A percentile compares a stretch with the other conserved stretches of the same genome.
These are phyloP conservation scores for Sisyra terminalis DNA, from an alignment of 2,888 invertebrate species.

Conservation along the genomic window DNA sequence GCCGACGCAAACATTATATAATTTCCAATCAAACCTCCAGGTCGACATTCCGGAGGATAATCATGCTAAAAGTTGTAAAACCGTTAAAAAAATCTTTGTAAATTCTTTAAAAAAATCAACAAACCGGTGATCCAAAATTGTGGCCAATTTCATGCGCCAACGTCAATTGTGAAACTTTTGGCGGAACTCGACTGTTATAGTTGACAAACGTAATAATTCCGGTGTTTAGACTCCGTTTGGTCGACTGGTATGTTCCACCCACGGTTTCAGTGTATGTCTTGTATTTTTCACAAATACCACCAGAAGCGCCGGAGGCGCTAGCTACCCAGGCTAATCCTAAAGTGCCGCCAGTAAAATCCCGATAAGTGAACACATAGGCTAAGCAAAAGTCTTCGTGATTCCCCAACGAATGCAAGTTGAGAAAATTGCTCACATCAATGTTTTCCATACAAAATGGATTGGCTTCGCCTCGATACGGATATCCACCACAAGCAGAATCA, in stretches of 20 bases:
- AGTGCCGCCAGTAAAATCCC: conserved; percentile 97
- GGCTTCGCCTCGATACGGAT: conserved; percentile 43
- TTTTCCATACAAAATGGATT: conserved; percentile 91
- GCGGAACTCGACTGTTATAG: conserved; percentile 92
- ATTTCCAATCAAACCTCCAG: conserved; percentile 86
- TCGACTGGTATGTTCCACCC: conserved; percentile 85
- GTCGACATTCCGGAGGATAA: conserved; percentile 77
- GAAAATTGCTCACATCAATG: conserved; percentile 97
- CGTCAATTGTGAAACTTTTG: conserved; percentile 93
- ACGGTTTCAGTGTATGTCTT: conserved; percentile 95
- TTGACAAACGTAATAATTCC: conserved; percentile 98
- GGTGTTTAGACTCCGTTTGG: conserved; percentile 88
- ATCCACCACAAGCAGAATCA: conserved; percentile 46
- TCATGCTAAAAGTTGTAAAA: conserved; percentile 58
- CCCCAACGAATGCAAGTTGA: conserved; percentile 91
- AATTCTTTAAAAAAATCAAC: not conserved
- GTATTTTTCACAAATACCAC: conserved; percentile 96
- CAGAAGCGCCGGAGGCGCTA: conserved; percentile 91
- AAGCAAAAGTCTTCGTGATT: conserved; percentile 98
- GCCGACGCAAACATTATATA: conserved; percentile 99
- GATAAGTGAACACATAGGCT: conserved; percentile 97
- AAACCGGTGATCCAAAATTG: conserved; percentile 94
- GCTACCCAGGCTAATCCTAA: conserved; percentile 99
- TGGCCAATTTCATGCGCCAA: conserved; percentile 98
- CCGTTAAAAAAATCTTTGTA: conserved; percentile 6